These are phyloP conservation scores for Bilobella aurantiaca DNA, from an alignment of 1,140 invertebrate genomes.

Conservation along the genomic window DNA sequence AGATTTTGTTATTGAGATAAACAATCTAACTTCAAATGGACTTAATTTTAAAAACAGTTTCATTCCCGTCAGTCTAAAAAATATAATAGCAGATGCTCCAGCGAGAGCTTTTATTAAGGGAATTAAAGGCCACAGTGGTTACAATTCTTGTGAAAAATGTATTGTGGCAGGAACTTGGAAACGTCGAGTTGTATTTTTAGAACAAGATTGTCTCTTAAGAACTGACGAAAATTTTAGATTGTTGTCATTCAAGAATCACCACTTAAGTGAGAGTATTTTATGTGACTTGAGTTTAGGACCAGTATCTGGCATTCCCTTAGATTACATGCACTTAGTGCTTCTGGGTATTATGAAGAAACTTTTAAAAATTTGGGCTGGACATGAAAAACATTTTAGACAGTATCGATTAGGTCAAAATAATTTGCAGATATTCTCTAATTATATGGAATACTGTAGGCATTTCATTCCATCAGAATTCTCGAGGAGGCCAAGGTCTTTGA, in stretches of 20 bases:
- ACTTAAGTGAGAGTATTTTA: neutral
- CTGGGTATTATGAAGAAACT: constrained; percentile 37
- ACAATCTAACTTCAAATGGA: neutral
- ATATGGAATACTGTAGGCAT: no score
- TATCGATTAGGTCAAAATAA: constrained; percentile 8
- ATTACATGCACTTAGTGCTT: constrained; percentile 39
- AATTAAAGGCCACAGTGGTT: constrained; percentile 37
- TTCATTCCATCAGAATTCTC: constrained; percentile 40
- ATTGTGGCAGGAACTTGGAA: constrained; percentile 30
- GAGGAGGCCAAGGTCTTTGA: constrained; percentile 39
- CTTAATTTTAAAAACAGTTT: neutral
- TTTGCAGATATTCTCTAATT: constrained; percentile 8
- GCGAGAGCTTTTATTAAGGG: constrained; percentile 39
- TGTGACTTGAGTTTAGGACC: constrained; percentile 10
- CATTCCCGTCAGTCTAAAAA: neutral
- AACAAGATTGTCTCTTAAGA: constrained; percentile 13
- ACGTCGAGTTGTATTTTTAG: constrained; percentile 33
- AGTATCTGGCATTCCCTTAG: constrained; percentile 35
- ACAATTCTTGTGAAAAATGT: constrained; percentile 39
- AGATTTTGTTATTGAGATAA: constrained; percentile 2
- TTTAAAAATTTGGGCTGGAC: constrained; percentile 35
- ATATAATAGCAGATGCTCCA: constrained; percentile 36
- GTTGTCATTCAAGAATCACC: constrained; percentile 3
- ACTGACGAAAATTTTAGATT: constrained; percentile 36
- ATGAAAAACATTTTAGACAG: constrained; percentile 21